These are phyloP conservation scores for Terrapene triunguis DNA, from an alignment of 2,113 vertebrate genomes.

Conservation along the genomic window DNA sequence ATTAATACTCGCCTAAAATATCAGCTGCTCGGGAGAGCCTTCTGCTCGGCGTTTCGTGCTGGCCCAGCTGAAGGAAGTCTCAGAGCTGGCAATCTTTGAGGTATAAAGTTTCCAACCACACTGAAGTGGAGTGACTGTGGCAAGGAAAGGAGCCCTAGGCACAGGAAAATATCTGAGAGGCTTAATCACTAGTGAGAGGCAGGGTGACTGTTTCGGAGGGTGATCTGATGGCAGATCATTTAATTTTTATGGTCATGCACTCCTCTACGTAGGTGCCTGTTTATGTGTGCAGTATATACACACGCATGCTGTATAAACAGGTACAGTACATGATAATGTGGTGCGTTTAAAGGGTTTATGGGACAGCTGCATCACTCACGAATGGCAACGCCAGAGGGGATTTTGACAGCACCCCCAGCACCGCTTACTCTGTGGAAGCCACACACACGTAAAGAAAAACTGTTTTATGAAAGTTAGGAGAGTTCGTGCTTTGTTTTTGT, in stretches of 20 bases:
- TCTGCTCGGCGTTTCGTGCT: slow-evolving; percentile 29
- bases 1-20: slow-evolving; percentile 73
- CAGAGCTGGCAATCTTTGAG: slow-evolving; percentile 42
- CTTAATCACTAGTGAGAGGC: neutral
- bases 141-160: slow-evolving; percentile 5
- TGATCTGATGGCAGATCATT: neutral
- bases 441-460: neutral
- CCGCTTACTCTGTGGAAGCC: neutral
- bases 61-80: slow-evolving; percentile 43
- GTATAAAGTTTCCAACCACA: slow-evolving; percentile 32
- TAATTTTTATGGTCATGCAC: neutral
- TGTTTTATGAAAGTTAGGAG: neutral
- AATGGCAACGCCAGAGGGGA: neutral
- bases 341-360: neutral
- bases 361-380: neutral
- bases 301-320: neutral
- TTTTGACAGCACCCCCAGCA: neutral
- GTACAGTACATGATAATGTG: neutral
- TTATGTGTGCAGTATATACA: neutral
- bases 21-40: slow-evolving; percentile 66
- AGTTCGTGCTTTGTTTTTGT: neutral
- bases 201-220: neutral
- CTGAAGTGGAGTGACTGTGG: slow-evolving; percentile 24
- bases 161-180: neutral
- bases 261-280: neutral